phyloP scores from a whole-genome alignment of 1,140 invertebrate species.

The Neodiprion virginianus region DNA sequence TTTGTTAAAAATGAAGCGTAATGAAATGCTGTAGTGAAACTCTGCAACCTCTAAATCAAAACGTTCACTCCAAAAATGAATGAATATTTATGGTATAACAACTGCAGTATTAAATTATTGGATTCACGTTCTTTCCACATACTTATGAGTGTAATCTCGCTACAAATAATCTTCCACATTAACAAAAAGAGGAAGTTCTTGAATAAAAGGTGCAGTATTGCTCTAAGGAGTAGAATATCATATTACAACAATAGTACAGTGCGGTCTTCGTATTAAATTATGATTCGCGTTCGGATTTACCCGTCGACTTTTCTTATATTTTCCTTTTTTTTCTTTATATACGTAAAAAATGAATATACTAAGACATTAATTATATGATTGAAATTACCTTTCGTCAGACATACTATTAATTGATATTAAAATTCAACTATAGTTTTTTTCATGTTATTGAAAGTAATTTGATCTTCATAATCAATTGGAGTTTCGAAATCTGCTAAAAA shows the following conservation, averaged over 20 bases:
- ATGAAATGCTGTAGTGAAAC: slow-evolving; percentile 1
- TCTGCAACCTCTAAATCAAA: slow-evolving; percentile 1
- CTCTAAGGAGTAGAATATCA: not conserved
- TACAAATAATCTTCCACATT: not conserved
- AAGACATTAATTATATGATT: not conserved
- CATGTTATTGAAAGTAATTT: no score
- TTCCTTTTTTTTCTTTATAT: not conserved
- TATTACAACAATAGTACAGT: not conserved
- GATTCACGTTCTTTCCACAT: not conserved
- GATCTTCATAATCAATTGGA: no score
- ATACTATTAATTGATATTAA: no score
- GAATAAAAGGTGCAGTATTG: not conserved
- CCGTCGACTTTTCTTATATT: not conserved
- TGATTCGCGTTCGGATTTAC: not conserved
- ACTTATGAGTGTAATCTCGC: not conserved
- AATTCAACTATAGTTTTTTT: no score
- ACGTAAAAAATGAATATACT: not conserved
- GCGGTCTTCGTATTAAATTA: not conserved
- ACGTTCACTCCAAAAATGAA: not conserved
- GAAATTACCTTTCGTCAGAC: not conserved
- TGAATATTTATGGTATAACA: not conserved
- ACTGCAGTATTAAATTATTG: slow-evolving; percentile 3
- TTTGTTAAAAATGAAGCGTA: not conserved
- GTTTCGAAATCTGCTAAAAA: no score
- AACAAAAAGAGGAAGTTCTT: not conserved